Conservation (phyloP, 2,113 vertebrate species). For the Leptobrachium leishanense region DNA sequence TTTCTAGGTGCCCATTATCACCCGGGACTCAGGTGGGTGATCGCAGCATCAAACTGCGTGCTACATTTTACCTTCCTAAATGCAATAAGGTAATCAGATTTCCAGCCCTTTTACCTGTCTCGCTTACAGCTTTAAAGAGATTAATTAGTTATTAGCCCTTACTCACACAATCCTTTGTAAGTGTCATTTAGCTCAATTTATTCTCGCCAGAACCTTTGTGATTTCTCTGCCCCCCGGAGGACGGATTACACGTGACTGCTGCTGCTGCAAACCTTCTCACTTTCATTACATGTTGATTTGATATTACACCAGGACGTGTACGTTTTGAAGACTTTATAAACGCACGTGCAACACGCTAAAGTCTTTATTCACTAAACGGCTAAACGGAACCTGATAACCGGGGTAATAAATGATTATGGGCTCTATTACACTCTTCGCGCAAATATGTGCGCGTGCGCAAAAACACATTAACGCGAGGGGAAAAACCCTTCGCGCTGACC, state of each 20-base stretch:
- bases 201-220: slow-evolving; percentile 75
- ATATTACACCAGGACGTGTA: slow-evolving; percentile 43
- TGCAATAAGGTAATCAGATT: slow-evolving; percentile 83
- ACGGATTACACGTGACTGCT: slow-evolving; percentile 75
- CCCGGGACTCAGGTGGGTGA: slow-evolving; percentile 94
- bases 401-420: no score
- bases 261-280: slow-evolving; percentile 67
- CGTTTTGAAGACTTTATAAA: neutral
- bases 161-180: slow-evolving; percentile 74
- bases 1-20: slow-evolving; percentile 73
- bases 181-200: slow-evolving; percentile 75
- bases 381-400: no score
- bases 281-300: slow-evolving; percentile 70
- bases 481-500: no score
- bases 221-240: slow-evolving; percentile 67
- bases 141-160: slow-evolving; percentile 91
- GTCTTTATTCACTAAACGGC: no score
- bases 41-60: slow-evolving; percentile 90
- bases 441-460: no score
- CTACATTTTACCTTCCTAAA: slow-evolving; percentile 75
- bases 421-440: no score
- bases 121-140: slow-evolving; percentile 92
- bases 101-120: slow-evolving; percentile 89
- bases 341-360: no score
- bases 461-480: no score